Base-by-base conservation (phyloP, 2,797 vertebrate genomes). In the Enteromius fasciolatus region DNA sequence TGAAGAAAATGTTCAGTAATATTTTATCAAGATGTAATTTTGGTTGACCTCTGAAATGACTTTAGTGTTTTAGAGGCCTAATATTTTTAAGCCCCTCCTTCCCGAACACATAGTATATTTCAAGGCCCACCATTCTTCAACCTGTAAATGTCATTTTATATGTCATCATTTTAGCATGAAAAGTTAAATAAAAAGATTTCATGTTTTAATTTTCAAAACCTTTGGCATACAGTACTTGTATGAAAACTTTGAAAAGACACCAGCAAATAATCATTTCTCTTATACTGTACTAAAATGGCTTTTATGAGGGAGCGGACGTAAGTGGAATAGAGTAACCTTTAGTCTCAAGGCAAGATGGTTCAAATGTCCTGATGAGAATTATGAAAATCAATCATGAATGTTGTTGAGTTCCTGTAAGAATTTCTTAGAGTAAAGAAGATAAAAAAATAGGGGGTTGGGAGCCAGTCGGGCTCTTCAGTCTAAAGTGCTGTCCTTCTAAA, bases 401-500 rank as follows among this genome's bases (percentile, higher is more conserved):
- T 46, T 74, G 75, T 87, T 78, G 61, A 67, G 74, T 61, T 74
- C 85, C 82, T 70, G 57, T 84, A 84, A 73, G 36, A 83, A 87
- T 85, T 82, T 87, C 70, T 86, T 48, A 85, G 83, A 86, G 84
- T 89, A 66, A 79, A 36, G 70, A 80, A 78, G 44, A 33, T 36
- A 20, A 67, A 50, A 28, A 73, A 64, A 14, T 36, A 28, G 50
- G 23, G 46, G 63, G 73, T 31, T 76, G 31, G 12, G 2, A 52
- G 31, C 17, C 31, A 54, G 57, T 25, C 12, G 44, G 57, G 31
- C 66, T 77, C 63, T 86, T 80, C 50, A 70, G 31, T 66, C 54
- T 80, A 33, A 70, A 88, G 90, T 70, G 84, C 78, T 73, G 84
- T 84, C 59, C 78, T 90, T 89, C 85, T 78, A 91, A 90, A 89